These are phyloP conservation scores for Mactromeris polynyma DNA, from an alignment of 2,888 invertebrate species.

Conservation along the genomic window DNA sequence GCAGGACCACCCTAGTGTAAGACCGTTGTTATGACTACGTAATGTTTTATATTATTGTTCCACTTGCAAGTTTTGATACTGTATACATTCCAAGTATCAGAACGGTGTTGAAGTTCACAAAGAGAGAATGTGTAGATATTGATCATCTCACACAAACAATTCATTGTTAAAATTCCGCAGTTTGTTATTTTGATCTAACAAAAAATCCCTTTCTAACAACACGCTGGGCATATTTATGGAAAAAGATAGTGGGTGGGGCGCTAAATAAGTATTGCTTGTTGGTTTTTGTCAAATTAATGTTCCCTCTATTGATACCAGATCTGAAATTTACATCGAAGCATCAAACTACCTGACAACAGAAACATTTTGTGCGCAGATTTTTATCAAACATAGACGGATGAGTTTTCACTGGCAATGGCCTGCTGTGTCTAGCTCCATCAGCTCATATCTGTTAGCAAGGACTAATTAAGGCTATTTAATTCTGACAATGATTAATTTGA, in stretches of 20 bases:
- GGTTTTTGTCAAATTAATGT: slow-evolving; percentile 11
- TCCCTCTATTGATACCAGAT: neutral
- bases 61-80: too few relatives aligned
- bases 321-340: neutral
- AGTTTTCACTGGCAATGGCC: slow-evolving; percentile 26
- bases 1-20: too few relatives aligned
- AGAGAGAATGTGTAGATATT: neutral
- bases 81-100: too few relatives aligned
- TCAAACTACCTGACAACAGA: neutral
- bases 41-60: neutral
- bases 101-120: too few relatives aligned
- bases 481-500: slow-evolving; percentile 54
- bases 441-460: slow-evolving; percentile 35
- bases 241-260: neutral
- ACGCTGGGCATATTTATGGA: neutral
- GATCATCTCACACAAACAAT: neutral
- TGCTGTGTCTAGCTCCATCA: slow-evolving; percentile 18
- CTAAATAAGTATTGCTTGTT: slow-evolving; percentile 5
- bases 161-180: neutral
- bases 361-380: slow-evolving; percentile 33
- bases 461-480: slow-evolving; percentile 45
- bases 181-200: neutral
- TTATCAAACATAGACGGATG: slow-evolving; percentile 35
- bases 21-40: neutral
- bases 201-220: neutral